These are phyloP conservation scores for Drosophila kepulauana DNA, from an alignment of 1,140 invertebrate genomes.

Conservation along the genomic window DNA sequence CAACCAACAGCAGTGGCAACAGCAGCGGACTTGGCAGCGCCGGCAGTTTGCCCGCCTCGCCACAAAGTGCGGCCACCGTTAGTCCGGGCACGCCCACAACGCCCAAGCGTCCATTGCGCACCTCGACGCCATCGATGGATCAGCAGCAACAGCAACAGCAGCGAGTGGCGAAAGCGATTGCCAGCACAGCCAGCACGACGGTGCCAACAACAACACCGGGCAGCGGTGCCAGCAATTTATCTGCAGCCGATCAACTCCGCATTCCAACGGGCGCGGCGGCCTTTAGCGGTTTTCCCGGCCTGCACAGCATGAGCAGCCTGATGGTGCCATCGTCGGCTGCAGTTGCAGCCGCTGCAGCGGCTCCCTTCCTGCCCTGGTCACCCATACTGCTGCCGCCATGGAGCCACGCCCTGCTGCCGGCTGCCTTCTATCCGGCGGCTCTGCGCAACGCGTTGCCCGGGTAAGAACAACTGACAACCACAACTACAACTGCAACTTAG, in stretches of 20 bases:
- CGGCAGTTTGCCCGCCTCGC: conserved; percentile 71
- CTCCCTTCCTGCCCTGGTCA: conserved; percentile 86
- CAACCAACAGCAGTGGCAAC: conserved; percentile 49
- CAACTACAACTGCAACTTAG: not conserved
- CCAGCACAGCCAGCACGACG: conserved; percentile 72
- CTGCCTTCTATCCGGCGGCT: conserved; percentile 86
- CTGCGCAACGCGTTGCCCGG: conserved; percentile 87
- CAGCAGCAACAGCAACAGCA: conserved; percentile 34
- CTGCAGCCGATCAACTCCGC: conserved; percentile 65
- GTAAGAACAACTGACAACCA: conserved; percentile 80
- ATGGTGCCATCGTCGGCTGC: conserved; percentile 85
- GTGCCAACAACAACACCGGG: conserved; percentile 69
- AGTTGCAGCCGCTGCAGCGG: conserved; percentile 84
- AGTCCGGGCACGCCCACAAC: conserved; percentile 60
- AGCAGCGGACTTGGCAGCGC: conserved; percentile 69
- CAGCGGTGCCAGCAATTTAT: conserved; percentile 48
- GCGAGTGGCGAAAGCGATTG: conserved; percentile 35
- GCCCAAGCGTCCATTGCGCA: conserved; percentile 67
- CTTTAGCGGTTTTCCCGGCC: conserved; percentile 74
- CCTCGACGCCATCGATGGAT: conserved; percentile 69
- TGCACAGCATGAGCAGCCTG: conserved; percentile 84
- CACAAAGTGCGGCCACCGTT: conserved; percentile 63
- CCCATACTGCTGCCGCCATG: conserved; percentile 87
- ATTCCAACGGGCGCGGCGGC: conserved; percentile 79
- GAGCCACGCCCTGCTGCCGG: conserved; percentile 86